Evolutionary conservation across 2,888 invertebrate genomes (phyloP).

Genomic region (Hydrotaea diabolus): DNA sequence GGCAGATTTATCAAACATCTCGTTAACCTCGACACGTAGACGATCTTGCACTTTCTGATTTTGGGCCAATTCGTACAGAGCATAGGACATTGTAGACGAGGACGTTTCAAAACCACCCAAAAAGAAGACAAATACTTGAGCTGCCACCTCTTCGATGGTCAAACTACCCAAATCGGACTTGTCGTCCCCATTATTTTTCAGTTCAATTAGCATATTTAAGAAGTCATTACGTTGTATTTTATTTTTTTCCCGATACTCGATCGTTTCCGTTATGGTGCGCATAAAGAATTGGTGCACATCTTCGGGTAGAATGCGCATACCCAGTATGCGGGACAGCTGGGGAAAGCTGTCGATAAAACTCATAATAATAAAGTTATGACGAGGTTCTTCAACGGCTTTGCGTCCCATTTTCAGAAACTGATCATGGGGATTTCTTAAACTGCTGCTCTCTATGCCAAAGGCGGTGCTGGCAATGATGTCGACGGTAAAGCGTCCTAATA

Average conservation of each 20-base stretch:
- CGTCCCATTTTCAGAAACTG: slow-evolving; percentile 73
- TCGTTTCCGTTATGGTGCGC: slow-evolving; percentile 77
- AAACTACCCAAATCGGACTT: slow-evolving; percentile 59
- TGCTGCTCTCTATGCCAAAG: slow-evolving; percentile 80
- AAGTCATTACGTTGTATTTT: slow-evolving; percentile 81
- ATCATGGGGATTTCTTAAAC: slow-evolving; percentile 75
- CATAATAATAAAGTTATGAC: slow-evolving; percentile 54
- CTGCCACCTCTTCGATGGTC: slow-evolving; percentile 81
- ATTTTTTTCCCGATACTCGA: slow-evolving; percentile 76
- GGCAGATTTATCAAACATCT: slow-evolving; percentile 76
- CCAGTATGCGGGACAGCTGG: slow-evolving; percentile 61
- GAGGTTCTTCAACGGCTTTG: slow-evolving; percentile 59
- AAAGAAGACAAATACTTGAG: slow-evolving; percentile 83
- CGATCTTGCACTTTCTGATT: slow-evolving; percentile 81
- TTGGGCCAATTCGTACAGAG: slow-evolving; percentile 81
- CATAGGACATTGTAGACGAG: slow-evolving; percentile 81
- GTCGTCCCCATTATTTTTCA: slow-evolving; percentile 73
- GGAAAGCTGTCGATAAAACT: slow-evolving; percentile 62
- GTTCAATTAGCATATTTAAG: slow-evolving; percentile 81
- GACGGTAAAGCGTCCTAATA: slow-evolving; percentile 78
- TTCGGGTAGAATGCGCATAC: slow-evolving; percentile 66
- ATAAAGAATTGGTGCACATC: slow-evolving; percentile 75
- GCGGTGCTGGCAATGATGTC: slow-evolving; percentile 81
- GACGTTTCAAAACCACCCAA: slow-evolving; percentile 83
- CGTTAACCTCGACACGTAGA: slow-evolving; percentile 80